phyloP scores from a whole-genome alignment of 2,888 invertebrate genomes.

The Trachelus stipa region DNA sequence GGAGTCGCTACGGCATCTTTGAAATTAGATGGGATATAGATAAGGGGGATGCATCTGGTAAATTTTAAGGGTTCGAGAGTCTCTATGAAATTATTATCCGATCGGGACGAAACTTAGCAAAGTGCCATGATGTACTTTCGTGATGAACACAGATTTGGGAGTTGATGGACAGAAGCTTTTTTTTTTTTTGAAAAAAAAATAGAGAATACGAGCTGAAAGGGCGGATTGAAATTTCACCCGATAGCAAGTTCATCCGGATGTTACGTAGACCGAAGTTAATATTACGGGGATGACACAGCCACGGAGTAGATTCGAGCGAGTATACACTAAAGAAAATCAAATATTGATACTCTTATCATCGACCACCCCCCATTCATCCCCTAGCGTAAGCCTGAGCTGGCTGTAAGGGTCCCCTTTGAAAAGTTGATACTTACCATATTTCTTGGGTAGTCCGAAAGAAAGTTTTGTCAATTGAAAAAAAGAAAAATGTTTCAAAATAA shows the following conservation, averaged over 20 bases:
- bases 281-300: background rate
- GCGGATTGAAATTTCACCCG: background rate
- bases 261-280: background rate
- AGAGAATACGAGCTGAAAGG: background rate
- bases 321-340: background rate
- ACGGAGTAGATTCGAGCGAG: background rate
- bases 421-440: background rate
- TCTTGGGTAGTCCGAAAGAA: background rate
- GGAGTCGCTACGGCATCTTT: background rate
- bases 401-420: background rate
- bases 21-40: background rate
- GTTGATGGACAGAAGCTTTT: background rate
- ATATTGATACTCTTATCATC: constrained; percentile 6
- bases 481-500: background rate
- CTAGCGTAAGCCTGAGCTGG: background rate
- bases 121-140: background rate
- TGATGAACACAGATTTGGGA: background rate
- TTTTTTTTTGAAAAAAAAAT: background rate
- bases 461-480: background rate
- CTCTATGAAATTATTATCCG: background rate
- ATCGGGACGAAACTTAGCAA: too few species aligned
- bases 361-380: background rate
- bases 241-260: background rate
- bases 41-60: background rate
- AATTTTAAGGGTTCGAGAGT: background rate